Evolutionary conservation across 2,113 vertebrate species (phyloP).

Genomic region (Xerus inauris): DNA sequence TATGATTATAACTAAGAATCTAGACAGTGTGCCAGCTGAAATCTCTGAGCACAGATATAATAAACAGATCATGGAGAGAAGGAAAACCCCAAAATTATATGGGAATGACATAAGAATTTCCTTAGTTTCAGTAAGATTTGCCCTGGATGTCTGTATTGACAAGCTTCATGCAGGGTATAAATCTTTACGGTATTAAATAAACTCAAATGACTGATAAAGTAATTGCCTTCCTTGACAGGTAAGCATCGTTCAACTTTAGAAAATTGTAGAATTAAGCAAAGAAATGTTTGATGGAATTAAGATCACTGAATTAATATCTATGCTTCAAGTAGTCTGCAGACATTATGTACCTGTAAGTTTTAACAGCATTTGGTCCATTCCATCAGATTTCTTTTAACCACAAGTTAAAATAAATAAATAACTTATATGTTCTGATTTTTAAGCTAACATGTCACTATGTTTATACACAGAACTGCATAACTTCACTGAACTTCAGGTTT

Average conservation of each 20-base stretch:
- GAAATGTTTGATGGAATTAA: not conserved
- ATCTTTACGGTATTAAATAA: not conserved
- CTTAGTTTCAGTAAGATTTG: not conserved
- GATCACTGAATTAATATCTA: not conserved
- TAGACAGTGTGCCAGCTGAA: not conserved
- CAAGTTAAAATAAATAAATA: slow-evolving; percentile 7
- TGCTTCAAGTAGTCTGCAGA: slow-evolving; percentile 5
- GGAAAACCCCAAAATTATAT: not conserved
- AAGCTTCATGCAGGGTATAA: not conserved
- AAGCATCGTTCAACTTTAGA: not conserved
- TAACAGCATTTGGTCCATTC: not conserved
- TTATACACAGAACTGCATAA: not conserved
- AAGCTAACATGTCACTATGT: slow-evolving; percentile 16
- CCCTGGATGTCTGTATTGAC: not conserved
- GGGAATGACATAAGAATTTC: not conserved
- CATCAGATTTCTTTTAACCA: not conserved
- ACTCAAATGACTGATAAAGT: not conserved
- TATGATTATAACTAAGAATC: not conserved
- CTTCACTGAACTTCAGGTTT: not conserved
- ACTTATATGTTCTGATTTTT: slow-evolving; percentile 25
- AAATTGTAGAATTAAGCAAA: slow-evolving; percentile 21
- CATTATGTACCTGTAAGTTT: not conserved
- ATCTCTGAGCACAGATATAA: not conserved
- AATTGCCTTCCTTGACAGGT: not conserved
- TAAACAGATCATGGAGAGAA: not conserved